These are phyloP conservation scores for Pachymerium ferrugineum DNA, from an alignment of 2,888 invertebrate genomes.

Conservation along the genomic window DNA sequence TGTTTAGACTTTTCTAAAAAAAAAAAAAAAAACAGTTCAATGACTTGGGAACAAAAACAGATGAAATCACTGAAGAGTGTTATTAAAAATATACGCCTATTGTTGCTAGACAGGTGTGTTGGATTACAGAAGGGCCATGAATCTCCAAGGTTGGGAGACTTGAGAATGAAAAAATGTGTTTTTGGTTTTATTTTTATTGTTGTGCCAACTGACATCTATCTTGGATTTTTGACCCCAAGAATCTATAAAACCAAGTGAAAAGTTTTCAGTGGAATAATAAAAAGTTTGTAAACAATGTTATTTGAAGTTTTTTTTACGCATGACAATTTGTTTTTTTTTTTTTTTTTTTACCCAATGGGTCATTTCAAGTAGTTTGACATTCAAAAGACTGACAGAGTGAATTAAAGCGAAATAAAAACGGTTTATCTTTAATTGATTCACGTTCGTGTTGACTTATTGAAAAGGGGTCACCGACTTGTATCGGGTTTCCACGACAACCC, in stretches of 20 bases:
- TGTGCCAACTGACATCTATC: neutral
- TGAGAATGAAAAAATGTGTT: neutral
- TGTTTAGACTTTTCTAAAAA: neutral
- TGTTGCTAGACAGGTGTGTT: neutral
- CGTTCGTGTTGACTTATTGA: neutral
- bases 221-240: neutral
- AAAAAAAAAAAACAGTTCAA: too few relatives aligned
- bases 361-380: too few relatives aligned
- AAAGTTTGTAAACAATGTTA: neutral
- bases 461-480: neutral
- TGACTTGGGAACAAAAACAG: neutral
- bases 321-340: neutral
- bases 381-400: too few relatives aligned
- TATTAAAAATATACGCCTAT: neutral
- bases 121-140: neutral
- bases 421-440: neutral
- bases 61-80: neutral
- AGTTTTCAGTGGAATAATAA: neutral
- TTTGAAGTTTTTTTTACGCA: neutral
- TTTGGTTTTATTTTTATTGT: neutral
- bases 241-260: neutral
- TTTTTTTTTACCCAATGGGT: too few relatives aligned
- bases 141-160: too few relatives aligned
- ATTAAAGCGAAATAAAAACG: neutral
- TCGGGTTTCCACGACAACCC: neutral